phyloP scores from a whole-genome alignment of 2,113 vertebrate genomes.

The Atlantisia rogersi region DNA sequence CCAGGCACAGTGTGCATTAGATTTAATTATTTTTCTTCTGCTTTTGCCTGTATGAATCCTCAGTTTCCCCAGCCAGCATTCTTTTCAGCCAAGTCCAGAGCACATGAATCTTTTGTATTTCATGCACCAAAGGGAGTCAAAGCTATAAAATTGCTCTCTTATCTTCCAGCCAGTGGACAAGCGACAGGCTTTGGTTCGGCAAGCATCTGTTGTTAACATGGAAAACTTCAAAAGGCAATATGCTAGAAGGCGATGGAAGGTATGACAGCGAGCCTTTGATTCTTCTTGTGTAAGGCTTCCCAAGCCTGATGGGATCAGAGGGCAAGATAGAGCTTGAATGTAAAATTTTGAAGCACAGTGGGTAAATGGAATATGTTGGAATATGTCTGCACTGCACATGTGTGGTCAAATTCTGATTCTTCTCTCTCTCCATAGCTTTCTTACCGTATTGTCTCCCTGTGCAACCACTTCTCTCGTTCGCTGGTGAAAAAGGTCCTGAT shows the following conservation, averaged over 20 bases:
- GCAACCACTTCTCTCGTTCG: slow-evolving; percentile 90
- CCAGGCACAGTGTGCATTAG: not conserved
- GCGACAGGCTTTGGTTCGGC: slow-evolving; percentile 88
- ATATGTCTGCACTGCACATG: not conserved
- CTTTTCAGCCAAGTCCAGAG: not conserved
- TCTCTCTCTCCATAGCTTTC: slow-evolving; percentile 79
- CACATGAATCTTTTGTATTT: not conserved
- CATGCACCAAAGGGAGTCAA: not conserved
- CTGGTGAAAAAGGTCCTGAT: slow-evolving; percentile 84
- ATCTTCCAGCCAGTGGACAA: slow-evolving; percentile 85
- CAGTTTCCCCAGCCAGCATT: not conserved
- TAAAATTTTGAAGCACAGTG: not conserved
- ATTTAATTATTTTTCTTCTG: not conserved
- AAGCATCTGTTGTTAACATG: slow-evolving; percentile 90
- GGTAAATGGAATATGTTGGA: not conserved
- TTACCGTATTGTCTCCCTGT: slow-evolving; percentile 89
- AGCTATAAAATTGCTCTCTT: slow-evolving; percentile 39
- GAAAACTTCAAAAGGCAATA: slow-evolving; percentile 94
- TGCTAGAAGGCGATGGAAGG: slow-evolving; percentile 91
- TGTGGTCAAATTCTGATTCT: not conserved
- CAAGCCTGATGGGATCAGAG: not conserved
- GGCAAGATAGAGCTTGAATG: not conserved
- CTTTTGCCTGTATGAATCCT: not conserved
- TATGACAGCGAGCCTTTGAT: slow-evolving; percentile 20
- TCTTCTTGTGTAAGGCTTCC: not conserved